These are phyloP conservation scores for Anser brachyrhynchus DNA, from an alignment of 2,113 vertebrate species.

Conservation along the genomic window DNA sequence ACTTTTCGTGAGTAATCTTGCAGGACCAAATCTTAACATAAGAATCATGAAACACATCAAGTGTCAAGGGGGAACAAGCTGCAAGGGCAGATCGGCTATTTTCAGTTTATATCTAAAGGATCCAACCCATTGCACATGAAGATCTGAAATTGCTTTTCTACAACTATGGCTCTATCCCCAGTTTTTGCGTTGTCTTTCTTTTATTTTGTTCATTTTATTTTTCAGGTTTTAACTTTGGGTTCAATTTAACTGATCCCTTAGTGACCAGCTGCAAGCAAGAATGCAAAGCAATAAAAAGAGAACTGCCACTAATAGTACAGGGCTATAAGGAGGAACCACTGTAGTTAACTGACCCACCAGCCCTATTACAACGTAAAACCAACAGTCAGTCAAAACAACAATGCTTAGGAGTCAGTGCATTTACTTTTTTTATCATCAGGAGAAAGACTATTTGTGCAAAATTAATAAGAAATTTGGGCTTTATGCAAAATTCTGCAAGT, in stretches of 20 bases:
- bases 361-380: neutral
- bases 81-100: neutral
- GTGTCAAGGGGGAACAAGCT: neutral
- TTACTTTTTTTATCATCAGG: neutral
- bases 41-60: neutral
- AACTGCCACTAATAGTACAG: neutral
- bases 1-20: neutral
- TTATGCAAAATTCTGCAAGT: neutral
- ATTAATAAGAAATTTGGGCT: constrained; percentile 10
- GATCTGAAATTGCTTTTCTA: neutral
- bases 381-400: neutral
- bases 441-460: neutral
- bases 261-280: neutral
- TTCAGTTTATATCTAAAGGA: neutral
- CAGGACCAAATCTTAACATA: neutral
- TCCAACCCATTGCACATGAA: neutral
- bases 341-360: neutral
- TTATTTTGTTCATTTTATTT: neutral
- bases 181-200: no score
- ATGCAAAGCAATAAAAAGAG: neutral
- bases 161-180: neutral
- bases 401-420: neutral
- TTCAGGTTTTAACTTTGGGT: neutral
- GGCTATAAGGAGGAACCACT: neutral
- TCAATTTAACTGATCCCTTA: neutral